These are phyloP conservation scores for Diogma glabrata DNA, from an alignment of 2,888 invertebrate genomes.

Conservation along the genomic window DNA sequence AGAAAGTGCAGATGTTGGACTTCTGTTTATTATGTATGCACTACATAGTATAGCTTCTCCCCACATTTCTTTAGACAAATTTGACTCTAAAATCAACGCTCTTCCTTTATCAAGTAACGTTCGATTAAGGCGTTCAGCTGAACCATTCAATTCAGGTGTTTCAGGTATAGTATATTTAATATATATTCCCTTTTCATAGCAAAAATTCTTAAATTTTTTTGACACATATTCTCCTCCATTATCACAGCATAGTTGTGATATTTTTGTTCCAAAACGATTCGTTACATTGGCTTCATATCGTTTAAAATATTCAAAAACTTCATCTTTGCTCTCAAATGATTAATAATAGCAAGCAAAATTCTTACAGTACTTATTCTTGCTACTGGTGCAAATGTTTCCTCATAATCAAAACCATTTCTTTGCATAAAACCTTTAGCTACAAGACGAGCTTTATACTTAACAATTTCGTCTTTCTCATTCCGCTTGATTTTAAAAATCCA, in stretches of 20 bases:
- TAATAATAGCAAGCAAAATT: no score
- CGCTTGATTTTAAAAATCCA: no score
- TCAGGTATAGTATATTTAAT: not conserved
- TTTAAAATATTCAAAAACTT: no score
- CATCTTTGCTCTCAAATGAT: no score
- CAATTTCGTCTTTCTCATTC: no score
- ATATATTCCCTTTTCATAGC: not conserved
- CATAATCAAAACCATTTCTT: no score
- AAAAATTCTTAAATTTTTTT: no score
- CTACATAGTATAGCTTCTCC: not conserved
- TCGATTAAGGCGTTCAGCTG: not conserved
- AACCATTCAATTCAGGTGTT: not conserved
- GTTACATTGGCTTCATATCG: no score
- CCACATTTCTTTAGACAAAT: not conserved
- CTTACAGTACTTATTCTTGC: no score
- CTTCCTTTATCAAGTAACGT: not conserved
- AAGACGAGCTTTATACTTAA: no score
- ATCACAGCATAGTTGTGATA: not conserved
- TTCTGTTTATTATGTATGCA: not conserved
- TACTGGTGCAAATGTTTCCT: no score
- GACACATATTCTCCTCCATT: not conserved
- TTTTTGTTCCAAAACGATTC: not conserved
- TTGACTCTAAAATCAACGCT: not conserved
- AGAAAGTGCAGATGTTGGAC: not conserved
- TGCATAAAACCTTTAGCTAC: no score